Evolutionary conservation across 2,797 vertebrate species (phyloP), one percentile per base, ranked within the genome.

Genomic region (Mustela erminea): DNA sequence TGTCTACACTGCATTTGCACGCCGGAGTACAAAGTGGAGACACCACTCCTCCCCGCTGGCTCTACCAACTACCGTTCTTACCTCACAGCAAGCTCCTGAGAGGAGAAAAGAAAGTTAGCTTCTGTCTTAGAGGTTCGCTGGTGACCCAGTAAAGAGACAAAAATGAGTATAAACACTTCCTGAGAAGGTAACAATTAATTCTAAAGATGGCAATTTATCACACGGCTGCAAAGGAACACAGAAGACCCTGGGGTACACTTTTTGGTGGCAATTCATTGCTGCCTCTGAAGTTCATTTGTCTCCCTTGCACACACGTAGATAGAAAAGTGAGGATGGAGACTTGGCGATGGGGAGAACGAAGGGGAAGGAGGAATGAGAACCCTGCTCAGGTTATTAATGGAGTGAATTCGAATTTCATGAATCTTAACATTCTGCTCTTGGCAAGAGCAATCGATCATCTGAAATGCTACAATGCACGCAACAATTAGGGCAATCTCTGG

Each of bases 141-240:
- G 93, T 86, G 90, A 81, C 54, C 64, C 32, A 82, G 14, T 17
- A 35, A 92, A 38, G 66, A 97, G 70, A 89, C 7, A 52, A 96
- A 97, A 97, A 87, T 72, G 66, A 94, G 58, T 81, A 77, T 49
- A 97, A 97, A 95, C 12, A 83, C 72, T 90, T 83, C 35, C 81
- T 32, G 23, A 77, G 93, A 98, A 81, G 82, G 83, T 68, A 98
- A 95, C 85, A 97, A 97, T 74, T 96, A 94, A 87, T 97, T 97
- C 83, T 49, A 86, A 96, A 97, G 90, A 92, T 43, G 56, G 32
- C 84, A 96, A 89, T 84, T 97, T 93, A 97, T 95, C 84, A 97
- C 54, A 77, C 38, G 29, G n/a, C 68, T 84, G 62, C 35, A 91
- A 93, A 95, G 80, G 70, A 80, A 89, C 87, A 70, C 6, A 0